These are phyloP conservation scores for Tethya wilhelma DNA, from an alignment of 37 sponge, comb jelly and placozoan genomes.

Conservation along the genomic window DNA sequence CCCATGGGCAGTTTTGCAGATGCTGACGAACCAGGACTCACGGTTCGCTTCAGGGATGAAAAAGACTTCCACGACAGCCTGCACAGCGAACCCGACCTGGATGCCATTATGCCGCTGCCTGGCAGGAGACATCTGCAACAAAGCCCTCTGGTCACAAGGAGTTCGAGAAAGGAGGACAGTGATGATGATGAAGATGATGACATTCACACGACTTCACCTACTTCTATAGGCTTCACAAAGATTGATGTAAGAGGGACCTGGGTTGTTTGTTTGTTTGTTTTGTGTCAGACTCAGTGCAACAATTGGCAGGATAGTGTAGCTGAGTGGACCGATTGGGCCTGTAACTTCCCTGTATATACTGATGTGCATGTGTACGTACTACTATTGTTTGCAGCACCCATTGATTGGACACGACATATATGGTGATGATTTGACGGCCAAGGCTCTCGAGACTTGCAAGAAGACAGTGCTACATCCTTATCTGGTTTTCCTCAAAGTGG, in stretches of 20 bases:
- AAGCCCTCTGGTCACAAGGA: neutral
- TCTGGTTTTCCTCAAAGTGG: constrained; percentile 70
- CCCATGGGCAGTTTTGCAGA: no score
- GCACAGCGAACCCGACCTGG: constrained; percentile 46
- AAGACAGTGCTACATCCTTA: constrained; percentile 75
- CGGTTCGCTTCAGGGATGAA: no score
- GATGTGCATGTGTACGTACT: neutral
- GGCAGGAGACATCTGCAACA: neutral
- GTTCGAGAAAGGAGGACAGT: constrained; percentile 10
- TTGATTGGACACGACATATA: constrained; percentile 15
- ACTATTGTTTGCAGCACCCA: neutral
- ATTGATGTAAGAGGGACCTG: no score
- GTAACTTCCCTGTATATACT: neutral
- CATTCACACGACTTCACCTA: no score
- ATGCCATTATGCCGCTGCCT: constrained; percentile 43
- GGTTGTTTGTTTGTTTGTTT: no score
- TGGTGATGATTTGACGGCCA: constrained; percentile 58
- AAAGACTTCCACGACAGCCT: constrained; percentile 8
- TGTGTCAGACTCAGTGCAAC: no score
- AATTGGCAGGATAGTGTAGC: no score
- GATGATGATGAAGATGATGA: no score
- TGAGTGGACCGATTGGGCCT: no score
- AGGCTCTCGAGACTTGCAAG: constrained; percentile 78
- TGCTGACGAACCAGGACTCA: no score
- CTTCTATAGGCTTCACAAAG: no score